Conservation (phyloP, 2,797 vertebrate species). For the Loris lydekkerianus region DNA sequence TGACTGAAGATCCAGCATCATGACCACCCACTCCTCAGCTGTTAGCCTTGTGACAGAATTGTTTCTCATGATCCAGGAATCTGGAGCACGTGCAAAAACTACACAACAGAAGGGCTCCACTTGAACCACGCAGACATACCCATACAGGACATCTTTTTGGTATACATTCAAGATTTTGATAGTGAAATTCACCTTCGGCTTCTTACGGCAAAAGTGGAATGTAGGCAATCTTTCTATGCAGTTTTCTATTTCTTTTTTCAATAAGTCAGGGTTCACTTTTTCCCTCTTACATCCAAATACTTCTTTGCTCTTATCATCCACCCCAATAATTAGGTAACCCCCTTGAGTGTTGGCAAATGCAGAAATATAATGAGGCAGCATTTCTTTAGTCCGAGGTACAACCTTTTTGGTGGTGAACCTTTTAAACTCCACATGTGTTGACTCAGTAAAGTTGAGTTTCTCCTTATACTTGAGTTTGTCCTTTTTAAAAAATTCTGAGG, state of each 20-base stretch:
- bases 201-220: slow-evolving; percentile 69
- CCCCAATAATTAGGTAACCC: slow-evolving; percentile 85
- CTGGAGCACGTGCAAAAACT: slow-evolving; percentile 76
- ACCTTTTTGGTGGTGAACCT: slow-evolving; percentile 72
- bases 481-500: slow-evolving; percentile 74
- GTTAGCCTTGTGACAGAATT: slow-evolving; percentile 45
- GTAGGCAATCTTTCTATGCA: slow-evolving; percentile 45
- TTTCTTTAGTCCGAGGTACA: slow-evolving; percentile 71
- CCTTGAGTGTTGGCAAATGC: slow-evolving; percentile 86
- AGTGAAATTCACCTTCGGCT: slow-evolving; percentile 45
- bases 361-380: slow-evolving; percentile 81
- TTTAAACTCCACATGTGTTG: slow-evolving; percentile 83
- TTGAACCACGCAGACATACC: slow-evolving; percentile 66
- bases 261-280: slow-evolving; percentile 19
- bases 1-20: slow-evolving; percentile 74
- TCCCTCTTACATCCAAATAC: slow-evolving; percentile 80
- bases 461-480: slow-evolving; percentile 68
- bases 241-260: slow-evolving; percentile 70
- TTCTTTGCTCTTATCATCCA: slow-evolving; percentile 80
- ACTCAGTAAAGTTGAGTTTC: slow-evolving; percentile 84
- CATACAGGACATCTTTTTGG: slow-evolving; percentile 3
- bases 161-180: slow-evolving; percentile 74
- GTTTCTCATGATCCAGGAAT: slow-evolving; percentile 81
- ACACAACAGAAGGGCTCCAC: slow-evolving; percentile 79
- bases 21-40: slow-evolving; percentile 51